A percentile compares a stretch with the other conserved stretches of the same genome.
Evolutionary conservation across 53 echinoderm and acorn worm species (phyloP).

Genomic region (Zoroaster sp.): DNA sequence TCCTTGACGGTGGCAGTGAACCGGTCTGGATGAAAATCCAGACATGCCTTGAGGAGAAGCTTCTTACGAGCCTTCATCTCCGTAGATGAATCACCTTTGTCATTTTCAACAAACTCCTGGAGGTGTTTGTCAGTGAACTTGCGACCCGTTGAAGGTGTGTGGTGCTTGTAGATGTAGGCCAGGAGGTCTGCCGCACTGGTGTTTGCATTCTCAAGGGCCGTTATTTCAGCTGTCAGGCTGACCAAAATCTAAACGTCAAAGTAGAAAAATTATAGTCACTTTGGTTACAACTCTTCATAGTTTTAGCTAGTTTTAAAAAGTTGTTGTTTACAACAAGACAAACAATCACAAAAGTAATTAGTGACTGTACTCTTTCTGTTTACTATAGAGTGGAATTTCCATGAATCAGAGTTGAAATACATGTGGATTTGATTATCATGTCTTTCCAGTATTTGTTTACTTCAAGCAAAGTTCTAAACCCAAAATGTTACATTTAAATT

Average conservation of each 20-base stretch:
- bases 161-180: background rate
- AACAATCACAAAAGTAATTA: no score
- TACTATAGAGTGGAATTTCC: no score
- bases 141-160: background rate
- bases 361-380: no score
- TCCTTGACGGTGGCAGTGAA: background rate
- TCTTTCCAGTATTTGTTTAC: no score
- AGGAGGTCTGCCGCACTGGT: background rate
- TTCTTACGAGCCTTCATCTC: background rate
- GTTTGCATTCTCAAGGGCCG: background rate
- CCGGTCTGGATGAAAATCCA: background rate
- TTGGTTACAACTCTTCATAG: no score
- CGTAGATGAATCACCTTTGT: background rate
- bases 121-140: background rate
- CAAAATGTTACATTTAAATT: no score
- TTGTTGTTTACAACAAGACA: no score
- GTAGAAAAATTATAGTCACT: no score
- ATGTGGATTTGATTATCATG: no score
- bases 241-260: background rate
- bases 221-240: background rate
- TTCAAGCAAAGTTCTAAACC: no score
- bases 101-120: background rate
- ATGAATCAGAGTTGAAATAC: no score
- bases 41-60: background rate
- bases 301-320: no score